Conservation (phyloP, 1,140 invertebrate genomes). For the Camponotus pennsylvanicus region DNA sequence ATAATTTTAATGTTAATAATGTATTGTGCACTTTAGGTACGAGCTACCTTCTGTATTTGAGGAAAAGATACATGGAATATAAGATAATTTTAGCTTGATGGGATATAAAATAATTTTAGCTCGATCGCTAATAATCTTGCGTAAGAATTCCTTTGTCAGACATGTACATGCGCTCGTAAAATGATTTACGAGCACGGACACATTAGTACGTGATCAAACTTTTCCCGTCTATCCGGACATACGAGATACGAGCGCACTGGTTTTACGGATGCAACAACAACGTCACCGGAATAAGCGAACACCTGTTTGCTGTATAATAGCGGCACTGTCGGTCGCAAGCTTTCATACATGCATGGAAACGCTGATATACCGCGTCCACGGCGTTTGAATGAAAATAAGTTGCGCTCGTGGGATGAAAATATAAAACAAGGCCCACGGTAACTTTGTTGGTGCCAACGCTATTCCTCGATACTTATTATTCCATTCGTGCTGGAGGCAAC, state of each 20-base stretch:
- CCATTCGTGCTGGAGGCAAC: background rate
- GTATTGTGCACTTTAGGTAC: background rate
- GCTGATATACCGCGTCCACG: constrained; percentile 36
- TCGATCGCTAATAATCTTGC: background rate
- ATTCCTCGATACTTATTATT: constrained; percentile 51
- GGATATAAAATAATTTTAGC: background rate
- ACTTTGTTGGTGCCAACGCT: constrained; percentile 9
- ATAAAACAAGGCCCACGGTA: constrained; percentile 17
- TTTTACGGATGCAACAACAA: constrained; percentile 48
- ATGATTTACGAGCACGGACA: constrained; percentile 3
- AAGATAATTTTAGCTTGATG: background rate
- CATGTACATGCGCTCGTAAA: background rate
- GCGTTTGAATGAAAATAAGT: constrained; percentile 54
- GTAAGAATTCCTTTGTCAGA: background rate
- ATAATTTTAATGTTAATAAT: background rate
- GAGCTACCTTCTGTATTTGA: background rate
- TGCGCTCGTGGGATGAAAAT: background rate
- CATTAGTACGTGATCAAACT: constrained; percentile 38
- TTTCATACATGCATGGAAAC: constrained; percentile 19
- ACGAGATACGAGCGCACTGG: constrained; percentile 9
- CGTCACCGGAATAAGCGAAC: constrained; percentile 54
- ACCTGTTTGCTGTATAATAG: constrained; percentile 58
- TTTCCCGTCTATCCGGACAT: constrained; percentile 14
- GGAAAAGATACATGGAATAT: background rate
- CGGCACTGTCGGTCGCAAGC: constrained; percentile 22